A percentile compares a stretch with the other conserved stretches of the same genome.
Conservation (phyloP, 2,113 vertebrate species). For the Globicephala melas region DNA sequence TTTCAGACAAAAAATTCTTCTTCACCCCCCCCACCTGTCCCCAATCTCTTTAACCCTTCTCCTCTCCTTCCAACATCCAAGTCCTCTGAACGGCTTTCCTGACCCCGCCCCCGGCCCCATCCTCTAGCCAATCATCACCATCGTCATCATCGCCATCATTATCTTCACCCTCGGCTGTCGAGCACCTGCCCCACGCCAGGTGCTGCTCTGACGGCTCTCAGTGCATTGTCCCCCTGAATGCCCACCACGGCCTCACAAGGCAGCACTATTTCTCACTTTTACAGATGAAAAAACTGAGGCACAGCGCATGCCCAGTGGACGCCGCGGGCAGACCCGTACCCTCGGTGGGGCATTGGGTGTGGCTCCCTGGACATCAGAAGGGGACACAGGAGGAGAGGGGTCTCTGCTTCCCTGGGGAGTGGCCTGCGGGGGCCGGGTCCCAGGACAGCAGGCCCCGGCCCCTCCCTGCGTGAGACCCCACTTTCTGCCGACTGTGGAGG, state of each 20-base stretch:
- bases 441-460: not conserved
- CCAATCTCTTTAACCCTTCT: not conserved
- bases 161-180: rapidly evolving
- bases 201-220: not conserved
- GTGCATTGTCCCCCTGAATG: too few relatives aligned
- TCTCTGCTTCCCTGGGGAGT: not conserved
- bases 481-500: not conserved
- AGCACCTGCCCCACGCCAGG: not conserved
- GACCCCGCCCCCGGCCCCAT: not conserved
- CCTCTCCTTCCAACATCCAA: not conserved
- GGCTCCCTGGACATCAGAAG: not conserved
- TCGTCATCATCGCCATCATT: too few relatives aligned
- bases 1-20: not conserved
- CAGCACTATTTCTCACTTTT: not conserved
- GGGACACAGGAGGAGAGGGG: too few relatives aligned
- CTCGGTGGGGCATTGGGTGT: rapidly evolving
- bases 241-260: rapidly evolving
- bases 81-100: not conserved
- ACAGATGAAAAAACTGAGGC: not conserved
- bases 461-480: too few relatives aligned
- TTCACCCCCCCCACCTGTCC: not conserved
- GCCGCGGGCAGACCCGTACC: rapidly evolving
- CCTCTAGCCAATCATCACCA: not conserved
- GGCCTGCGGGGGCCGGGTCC: not conserved
- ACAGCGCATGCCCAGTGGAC: rapidly evolving